Conservation (phyloP, 2,797 vertebrate genomes). For the Poecile montanus region DNA sequence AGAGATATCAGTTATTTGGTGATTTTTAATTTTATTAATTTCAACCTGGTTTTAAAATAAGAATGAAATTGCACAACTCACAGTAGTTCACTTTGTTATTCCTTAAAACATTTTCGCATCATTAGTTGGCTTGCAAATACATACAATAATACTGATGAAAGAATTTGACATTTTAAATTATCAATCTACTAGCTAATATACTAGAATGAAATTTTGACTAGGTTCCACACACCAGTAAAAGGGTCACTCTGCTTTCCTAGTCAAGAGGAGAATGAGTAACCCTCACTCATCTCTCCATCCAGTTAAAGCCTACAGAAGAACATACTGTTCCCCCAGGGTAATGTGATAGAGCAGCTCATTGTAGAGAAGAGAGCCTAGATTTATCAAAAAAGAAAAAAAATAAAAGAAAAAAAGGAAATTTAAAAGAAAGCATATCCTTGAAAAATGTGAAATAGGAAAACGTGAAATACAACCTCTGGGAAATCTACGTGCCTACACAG, state of each 20-base stretch:
- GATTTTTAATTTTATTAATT: background rate
- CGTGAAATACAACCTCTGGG: background rate
- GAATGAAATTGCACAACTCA: background rate
- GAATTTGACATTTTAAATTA: background rate
- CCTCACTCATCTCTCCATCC: background rate
- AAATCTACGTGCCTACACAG: background rate
- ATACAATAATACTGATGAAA: background rate
- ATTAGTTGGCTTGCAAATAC: background rate
- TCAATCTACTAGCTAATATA: background rate
- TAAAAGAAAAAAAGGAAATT: background rate
- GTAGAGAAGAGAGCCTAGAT: background rate
- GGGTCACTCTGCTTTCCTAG: background rate
- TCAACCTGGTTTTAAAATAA: background rate
- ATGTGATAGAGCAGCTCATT: background rate
- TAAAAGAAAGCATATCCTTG: background rate
- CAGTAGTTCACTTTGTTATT: background rate
- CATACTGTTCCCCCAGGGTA: background rate
- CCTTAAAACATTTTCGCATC: background rate
- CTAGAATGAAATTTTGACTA: background rate
- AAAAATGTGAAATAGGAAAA: background rate
- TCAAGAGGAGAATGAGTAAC: background rate
- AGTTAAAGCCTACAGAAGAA: background rate
- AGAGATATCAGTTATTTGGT: background rate
- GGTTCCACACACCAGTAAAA: background rate
- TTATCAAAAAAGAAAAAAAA: too few species aligned